Evolutionary conservation across 2,797 vertebrate species (phyloP).

Genomic region (Glossophaga mutica): DNA sequence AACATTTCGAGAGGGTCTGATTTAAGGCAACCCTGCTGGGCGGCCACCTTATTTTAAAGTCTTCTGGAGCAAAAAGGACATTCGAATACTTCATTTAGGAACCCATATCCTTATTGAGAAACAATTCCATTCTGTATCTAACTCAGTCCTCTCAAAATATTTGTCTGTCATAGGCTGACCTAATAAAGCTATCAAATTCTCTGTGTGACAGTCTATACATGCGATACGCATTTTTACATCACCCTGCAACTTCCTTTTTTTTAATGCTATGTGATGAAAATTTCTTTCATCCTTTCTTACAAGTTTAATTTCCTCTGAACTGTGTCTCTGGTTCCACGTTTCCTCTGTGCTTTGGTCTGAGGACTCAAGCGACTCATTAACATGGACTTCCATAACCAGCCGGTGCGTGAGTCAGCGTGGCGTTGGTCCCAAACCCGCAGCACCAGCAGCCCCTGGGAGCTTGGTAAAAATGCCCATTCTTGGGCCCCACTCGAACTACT

Average conservation of each 20-base stretch:
- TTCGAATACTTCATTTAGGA: neutral
- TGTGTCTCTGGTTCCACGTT: neutral
- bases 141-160: neutral
- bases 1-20: neutral
- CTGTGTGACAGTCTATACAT: neutral
- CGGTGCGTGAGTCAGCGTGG: neutral
- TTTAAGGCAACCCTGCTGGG: neutral
- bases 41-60: neutral
- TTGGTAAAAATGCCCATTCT: neutral
- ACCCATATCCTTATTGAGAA: neutral
- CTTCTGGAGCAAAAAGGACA: neutral
- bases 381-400: neutral
- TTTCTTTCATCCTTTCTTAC: neutral
- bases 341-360: neutral
- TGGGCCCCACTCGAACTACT: neutral
- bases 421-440: neutral
- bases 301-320: neutral
- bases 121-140: neutral
- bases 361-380: neutral
- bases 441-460: neutral
- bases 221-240: neutral
- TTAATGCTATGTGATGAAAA: neutral
- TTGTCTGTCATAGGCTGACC: neutral
- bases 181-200: neutral
- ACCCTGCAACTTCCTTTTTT: neutral